Conservation (phyloP, 2,888 invertebrate species). For the Hesperia comma region DNA sequence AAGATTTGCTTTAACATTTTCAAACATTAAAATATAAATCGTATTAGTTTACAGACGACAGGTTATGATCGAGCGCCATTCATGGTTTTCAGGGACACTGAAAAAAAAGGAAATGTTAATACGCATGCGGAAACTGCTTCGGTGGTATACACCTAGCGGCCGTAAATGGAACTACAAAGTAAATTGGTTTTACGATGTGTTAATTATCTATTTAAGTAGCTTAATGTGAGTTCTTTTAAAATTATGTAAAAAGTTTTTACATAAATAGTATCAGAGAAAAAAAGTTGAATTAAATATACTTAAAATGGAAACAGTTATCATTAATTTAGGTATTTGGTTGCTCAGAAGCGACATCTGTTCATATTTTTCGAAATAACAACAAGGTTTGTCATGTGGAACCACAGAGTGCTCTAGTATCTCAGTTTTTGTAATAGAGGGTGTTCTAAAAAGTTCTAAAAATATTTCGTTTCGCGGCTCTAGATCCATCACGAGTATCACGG, state of each 20-base stretch:
- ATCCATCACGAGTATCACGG: too few relatives aligned
- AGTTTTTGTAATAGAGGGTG: neutral
- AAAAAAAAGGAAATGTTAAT: conserved; percentile 58
- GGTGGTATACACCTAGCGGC: conserved; percentile 51
- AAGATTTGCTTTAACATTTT: conserved; percentile 71
- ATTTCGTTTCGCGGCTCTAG: too few relatives aligned
- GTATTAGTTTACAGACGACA: conserved; percentile 66
- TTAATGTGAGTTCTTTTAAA: too few relatives aligned
- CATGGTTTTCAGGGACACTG: conserved; percentile 74
- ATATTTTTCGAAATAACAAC: neutral
- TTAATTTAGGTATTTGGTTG: neutral
- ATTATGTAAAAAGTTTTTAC: too few relatives aligned
- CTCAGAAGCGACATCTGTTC: neutral
- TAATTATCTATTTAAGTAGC: too few relatives aligned
- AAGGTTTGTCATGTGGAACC: neutral
- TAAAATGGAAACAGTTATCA: neutral
- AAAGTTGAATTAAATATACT: neutral
- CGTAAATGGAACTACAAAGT: conserved; percentile 27
- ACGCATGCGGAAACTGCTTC: conserved; percentile 69
- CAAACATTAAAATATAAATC: conserved; percentile 68
- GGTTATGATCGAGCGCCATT: conserved; percentile 74
- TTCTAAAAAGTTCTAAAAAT: neutral
- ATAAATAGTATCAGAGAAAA: neutral
- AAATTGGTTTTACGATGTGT: too few relatives aligned
- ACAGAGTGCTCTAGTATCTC: neutral